A percentile compares a stretch with the other conserved stretches of the same genome.
These are phyloP conservation scores for Drosophila histrio DNA, from an alignment of 2,888 invertebrate species.

Conservation along the genomic window DNA sequence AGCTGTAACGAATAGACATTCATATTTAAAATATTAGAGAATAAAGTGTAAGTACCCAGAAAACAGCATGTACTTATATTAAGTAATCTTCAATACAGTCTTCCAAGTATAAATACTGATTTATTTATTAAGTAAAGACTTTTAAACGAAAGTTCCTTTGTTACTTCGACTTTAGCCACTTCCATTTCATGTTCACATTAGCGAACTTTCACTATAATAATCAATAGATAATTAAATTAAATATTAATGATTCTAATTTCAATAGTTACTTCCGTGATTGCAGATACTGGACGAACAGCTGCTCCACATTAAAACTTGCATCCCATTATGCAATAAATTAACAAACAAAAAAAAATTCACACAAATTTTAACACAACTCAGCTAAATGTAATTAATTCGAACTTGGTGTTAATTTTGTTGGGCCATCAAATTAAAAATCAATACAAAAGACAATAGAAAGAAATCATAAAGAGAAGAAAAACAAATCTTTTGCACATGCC, in stretches of 20 bases:
- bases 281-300: too few relatives aligned
- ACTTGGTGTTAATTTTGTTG: conserved; percentile 30
- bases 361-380: conserved; percentile 30
- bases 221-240: neutral
- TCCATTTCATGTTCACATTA: neutral
- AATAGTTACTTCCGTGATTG: neutral
- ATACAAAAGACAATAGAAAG: neutral
- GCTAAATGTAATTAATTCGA: conserved; percentile 39
- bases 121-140: too few relatives aligned
- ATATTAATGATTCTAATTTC: neutral
- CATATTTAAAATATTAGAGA: too few relatives aligned
- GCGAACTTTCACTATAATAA: neutral
- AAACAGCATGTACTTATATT: too few relatives aligned
- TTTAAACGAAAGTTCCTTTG: too few relatives aligned
- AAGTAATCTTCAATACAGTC: too few relatives aligned
- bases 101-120: too few relatives aligned
- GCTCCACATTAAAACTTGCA: neutral
- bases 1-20: too few relatives aligned
- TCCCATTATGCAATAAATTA: conserved; percentile 14
- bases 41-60: too few relatives aligned
- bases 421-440: conserved; percentile 4
- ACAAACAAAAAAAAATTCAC: conserved; percentile 29
- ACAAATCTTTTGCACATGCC: conserved; percentile 38
- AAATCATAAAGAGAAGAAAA: neutral
- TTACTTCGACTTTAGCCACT: too few relatives aligned